phyloP scores from a whole-genome alignment of 2,113 vertebrate genomes.

The Petroica traversi region DNA sequence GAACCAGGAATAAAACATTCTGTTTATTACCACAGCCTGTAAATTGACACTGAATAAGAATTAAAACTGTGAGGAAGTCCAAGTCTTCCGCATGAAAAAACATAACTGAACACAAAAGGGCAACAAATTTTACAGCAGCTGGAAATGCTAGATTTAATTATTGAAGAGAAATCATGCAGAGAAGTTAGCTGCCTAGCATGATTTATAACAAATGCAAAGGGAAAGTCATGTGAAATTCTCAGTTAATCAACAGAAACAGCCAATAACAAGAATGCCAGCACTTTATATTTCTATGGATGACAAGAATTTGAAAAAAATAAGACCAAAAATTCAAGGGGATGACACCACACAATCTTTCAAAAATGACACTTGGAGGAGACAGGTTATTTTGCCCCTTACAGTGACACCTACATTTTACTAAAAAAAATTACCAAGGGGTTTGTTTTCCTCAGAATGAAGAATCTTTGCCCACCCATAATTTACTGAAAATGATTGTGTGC shows the following conservation, averaged over 20 bases:
- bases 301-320: not conserved
- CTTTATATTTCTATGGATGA: not conserved
- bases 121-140: constrained; percentile 74
- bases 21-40: constrained; percentile 40
- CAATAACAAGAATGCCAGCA: not conserved
- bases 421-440: not conserved
- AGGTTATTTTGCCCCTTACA: not conserved
- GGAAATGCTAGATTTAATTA: constrained; percentile 79
- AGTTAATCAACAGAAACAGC: constrained; percentile 46
- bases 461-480: not conserved
- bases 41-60: constrained; percentile 62
- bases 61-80: constrained; percentile 60
- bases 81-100: constrained; percentile 67
- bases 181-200: constrained; percentile 63
- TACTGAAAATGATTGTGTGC: not conserved
- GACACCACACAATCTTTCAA: not conserved
- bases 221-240: constrained; percentile 40
- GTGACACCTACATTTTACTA: not conserved
- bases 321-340: not conserved
- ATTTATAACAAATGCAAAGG: constrained; percentile 62
- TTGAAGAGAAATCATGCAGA: constrained; percentile 72
- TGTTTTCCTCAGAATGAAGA: not conserved
- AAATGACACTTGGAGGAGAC: not conserved
- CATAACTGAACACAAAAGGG: constrained; percentile 68
- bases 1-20: constrained; percentile 46